Percentiles rank a stretch among this genome's conserved stretches.
Conservation (phyloP, 2,888 invertebrate genomes). For the Sminthurinus aureus region DNA sequence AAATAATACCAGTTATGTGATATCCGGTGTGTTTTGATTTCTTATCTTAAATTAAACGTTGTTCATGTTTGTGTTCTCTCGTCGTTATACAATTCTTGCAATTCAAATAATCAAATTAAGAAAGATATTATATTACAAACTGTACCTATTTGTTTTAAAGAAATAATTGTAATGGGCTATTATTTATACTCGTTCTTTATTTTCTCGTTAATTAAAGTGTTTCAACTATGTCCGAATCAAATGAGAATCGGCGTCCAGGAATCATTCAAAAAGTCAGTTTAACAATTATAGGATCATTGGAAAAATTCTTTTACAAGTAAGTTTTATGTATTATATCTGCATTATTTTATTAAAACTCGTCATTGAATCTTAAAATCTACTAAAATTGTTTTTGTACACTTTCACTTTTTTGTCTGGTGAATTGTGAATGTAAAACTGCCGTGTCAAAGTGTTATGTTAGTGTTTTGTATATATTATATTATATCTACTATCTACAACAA, state of each 20-base stretch:
- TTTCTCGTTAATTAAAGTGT: neutral
- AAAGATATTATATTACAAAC: no score
- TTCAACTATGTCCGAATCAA: neutral
- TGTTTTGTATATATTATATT: no score
- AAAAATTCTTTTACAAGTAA: slow-evolving; percentile 55
- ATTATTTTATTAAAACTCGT: neutral
- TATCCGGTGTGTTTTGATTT: no score
- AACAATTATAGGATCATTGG: slow-evolving; percentile 50
- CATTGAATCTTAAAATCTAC: neutral
- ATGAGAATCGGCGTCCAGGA: neutral
- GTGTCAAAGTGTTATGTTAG: no score
- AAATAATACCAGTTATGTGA: no score
- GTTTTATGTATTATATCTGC: neutral
- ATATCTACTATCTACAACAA: no score
- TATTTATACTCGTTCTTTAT: neutral
- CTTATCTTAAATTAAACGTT: no score
- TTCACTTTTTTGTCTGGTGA: neutral
- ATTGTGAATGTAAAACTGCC: neutral
- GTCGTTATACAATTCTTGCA: no score
- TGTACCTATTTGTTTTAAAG: no score
- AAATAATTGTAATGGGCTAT: no score
- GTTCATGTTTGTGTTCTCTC: no score
- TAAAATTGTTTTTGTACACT: neutral
- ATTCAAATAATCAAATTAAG: no score
- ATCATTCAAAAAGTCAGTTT: slow-evolving; percentile 42